Evolutionary conservation across 1,140 invertebrate species (phyloP).

Genomic region (Caenorhabditis inopinata): DNA sequence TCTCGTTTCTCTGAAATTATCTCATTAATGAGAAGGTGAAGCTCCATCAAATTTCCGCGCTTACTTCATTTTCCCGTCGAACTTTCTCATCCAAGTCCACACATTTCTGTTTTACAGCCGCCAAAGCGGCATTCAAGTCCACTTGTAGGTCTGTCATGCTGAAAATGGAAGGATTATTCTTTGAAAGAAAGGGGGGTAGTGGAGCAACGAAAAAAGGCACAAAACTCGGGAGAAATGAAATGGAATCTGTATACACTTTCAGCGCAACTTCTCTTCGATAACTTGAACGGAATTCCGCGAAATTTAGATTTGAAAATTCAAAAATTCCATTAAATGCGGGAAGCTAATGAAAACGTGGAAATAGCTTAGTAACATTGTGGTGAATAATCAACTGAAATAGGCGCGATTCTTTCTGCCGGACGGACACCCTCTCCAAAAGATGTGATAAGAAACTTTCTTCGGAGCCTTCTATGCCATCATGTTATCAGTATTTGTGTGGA

Average conservation of each 20-base stretch:
- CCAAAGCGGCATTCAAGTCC: neutral
- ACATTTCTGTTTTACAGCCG: slow-evolving; percentile 21
- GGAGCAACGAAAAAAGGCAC: no score
- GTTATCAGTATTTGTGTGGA: slow-evolving; percentile 27
- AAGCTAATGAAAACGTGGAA: slow-evolving; percentile 6
- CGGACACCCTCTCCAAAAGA: slow-evolving; percentile 7
- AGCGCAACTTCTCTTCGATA: no score
- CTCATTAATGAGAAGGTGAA: neutral
- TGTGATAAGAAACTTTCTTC: neutral
- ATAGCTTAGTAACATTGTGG: neutral
- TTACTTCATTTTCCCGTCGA: slow-evolving; percentile 10
- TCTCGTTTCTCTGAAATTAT: neutral
- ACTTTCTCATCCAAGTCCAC: slow-evolving; percentile 12
- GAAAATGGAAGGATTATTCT: neutral
- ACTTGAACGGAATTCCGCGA: no score
- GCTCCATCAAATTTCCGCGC: no score
- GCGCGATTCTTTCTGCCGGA: neutral
- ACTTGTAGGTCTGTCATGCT: slow-evolving; percentile 27
- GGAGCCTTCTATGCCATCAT: neutral
- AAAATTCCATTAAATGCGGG: neutral
- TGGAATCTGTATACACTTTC: no score
- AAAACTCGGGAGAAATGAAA: no score
- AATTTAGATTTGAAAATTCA: no score
- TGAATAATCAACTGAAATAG: slow-evolving; percentile 26
- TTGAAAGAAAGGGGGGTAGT: no score